Evolutionary conservation across 2,888 invertebrate genomes (phyloP).

Genomic region (Coremacera marginata): DNA sequence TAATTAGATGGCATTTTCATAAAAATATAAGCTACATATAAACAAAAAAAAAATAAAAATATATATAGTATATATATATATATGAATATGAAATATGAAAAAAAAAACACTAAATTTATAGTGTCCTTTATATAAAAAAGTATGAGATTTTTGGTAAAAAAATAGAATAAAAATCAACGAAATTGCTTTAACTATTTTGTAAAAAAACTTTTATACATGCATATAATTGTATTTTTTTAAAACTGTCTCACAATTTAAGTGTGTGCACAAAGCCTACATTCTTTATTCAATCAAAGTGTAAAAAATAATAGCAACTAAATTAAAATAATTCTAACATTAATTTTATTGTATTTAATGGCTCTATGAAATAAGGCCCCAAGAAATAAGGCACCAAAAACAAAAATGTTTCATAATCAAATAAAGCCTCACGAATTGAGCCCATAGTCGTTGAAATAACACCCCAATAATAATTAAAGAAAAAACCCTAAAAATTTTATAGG

Average conservation of each 20-base stretch:
- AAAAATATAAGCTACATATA: slow-evolving; percentile 1
- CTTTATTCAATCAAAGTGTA: neutral
- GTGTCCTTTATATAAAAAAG: neutral
- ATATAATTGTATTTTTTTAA: neutral
- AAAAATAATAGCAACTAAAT: neutral
- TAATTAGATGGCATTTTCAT: slow-evolving; percentile 21
- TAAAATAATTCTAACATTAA: neutral
- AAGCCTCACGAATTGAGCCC: no score
- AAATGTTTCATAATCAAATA: no score
- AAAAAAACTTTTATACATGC: slow-evolving; percentile 23
- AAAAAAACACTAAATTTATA: no score
- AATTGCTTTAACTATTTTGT: slow-evolving; percentile 30
- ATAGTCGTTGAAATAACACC: no score
- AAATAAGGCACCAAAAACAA: no score
- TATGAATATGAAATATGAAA: no score
- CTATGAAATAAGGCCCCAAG: no score
- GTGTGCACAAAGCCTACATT: neutral
- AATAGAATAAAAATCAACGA: slow-evolving; percentile 19
- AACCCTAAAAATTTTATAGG: no score
- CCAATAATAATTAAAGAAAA: no score
- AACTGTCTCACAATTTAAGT: neutral
- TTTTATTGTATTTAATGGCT: no score
- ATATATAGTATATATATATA: neutral
- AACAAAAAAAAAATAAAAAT: neutral
- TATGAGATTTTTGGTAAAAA: neutral